Percentiles rank a stretch among this genome's conserved stretches.
Evolutionary conservation across 2,113 vertebrate species (phyloP).

Genomic region (Nannobrachium achirus): DNA sequence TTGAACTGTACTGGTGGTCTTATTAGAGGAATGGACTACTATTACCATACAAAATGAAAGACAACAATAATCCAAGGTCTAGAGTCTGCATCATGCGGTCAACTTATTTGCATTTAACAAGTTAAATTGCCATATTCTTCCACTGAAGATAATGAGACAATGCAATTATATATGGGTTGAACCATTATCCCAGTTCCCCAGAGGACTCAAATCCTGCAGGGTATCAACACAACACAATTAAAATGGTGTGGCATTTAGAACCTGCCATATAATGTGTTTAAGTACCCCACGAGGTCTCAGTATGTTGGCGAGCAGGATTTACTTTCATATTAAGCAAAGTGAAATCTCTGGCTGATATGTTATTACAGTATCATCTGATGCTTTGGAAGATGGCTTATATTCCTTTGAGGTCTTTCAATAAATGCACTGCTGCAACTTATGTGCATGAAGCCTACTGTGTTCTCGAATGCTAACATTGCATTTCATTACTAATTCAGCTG

Average conservation of each 20-base stretch:
- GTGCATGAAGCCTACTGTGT: conserved; percentile 38
- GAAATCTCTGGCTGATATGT: conserved; percentile 39
- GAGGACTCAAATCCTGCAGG: conserved; percentile 49
- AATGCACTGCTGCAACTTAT: conserved; percentile 59
- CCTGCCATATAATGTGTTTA: conserved; percentile 43
- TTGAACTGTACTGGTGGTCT: conserved; percentile 39
- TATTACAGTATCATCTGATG: conserved; percentile 30
- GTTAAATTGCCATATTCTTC: conserved; percentile 38
- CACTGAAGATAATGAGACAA: conserved; percentile 54
- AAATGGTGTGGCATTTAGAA: conserved; percentile 55
- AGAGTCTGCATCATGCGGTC: conserved; percentile 17
- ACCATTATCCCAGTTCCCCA: conserved; percentile 56
- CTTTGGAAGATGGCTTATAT: conserved; percentile 38
- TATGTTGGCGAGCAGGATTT: conserved; percentile 6
- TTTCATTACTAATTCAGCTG: conserved; percentile 80
- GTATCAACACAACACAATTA: conserved; percentile 64
- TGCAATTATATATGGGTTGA: conserved; percentile 58
- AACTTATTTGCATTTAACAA: conserved; percentile 41
- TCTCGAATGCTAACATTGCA: conserved; percentile 60
- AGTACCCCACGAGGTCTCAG: conserved; percentile 42
- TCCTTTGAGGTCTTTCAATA: conserved; percentile 44
- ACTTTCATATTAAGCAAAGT: conserved; percentile 44
- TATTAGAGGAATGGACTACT: conserved; percentile 5
- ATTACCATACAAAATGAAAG: conserved; percentile 8
- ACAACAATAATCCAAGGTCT: conserved; percentile 21